A percentile compares a stretch with the other conserved stretches of the same genome.
Conservation (phyloP, 2,797 vertebrate species). For the Sebastes miniatus region DNA sequence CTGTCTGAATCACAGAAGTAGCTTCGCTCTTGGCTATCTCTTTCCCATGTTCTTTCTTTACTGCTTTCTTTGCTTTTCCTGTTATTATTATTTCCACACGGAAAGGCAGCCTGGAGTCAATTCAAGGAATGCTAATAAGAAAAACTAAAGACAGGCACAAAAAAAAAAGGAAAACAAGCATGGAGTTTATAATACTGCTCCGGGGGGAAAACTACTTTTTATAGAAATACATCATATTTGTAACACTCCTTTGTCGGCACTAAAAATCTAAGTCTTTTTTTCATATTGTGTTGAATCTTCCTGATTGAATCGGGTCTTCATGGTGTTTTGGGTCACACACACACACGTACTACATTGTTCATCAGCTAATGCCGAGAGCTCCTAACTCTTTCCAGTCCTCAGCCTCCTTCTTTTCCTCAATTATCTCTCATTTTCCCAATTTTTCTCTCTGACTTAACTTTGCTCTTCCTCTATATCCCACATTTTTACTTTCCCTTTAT, state of each 20-base stretch:
- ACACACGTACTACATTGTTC: background rate
- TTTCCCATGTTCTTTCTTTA: constrained; percentile 27
- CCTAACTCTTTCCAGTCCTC: constrained; percentile 12
- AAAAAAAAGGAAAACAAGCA: constrained; percentile 5
- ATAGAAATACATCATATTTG: background rate
- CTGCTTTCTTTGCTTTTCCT: constrained; percentile 53
- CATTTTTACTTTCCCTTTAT: background rate
- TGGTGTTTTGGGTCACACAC: background rate
- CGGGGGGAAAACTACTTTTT: background rate
- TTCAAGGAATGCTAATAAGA: constrained; percentile 36
- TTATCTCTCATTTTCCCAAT: background rate
- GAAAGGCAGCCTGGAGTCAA: constrained; percentile 41
- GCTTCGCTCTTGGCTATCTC: constrained; percentile 41
- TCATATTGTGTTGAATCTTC: background rate
- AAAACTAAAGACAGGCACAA: constrained; percentile 9
- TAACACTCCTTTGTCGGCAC: background rate
- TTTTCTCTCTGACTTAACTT: background rate
- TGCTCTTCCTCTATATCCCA: background rate
- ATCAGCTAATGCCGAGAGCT: background rate
- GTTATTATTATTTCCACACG: constrained; percentile 64
- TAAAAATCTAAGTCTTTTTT: background rate
- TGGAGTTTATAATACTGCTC: constrained; percentile 8
- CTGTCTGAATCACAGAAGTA: constrained; percentile 30
- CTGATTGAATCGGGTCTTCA: background rate
- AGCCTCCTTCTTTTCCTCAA: background rate